Conservation (phyloP, 2,113 vertebrate species). For the Spizaetus ornatus region DNA sequence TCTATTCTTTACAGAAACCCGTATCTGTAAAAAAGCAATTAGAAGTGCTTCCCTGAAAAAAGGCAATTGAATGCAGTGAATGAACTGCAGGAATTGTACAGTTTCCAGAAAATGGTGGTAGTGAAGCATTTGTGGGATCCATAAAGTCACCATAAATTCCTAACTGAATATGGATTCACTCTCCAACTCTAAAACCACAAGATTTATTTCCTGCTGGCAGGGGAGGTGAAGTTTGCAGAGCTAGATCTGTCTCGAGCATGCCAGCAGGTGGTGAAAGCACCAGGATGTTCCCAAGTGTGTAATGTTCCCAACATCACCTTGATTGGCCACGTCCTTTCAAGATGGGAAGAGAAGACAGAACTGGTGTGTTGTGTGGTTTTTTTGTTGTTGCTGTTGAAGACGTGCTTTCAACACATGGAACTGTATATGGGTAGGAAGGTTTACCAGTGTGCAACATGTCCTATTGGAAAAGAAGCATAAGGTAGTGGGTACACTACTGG, state of each 20-base stretch:
- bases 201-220: slow-evolving; percentile 61
- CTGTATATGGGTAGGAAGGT: neutral
- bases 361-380: neutral
- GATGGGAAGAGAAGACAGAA: neutral
- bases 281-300: neutral
- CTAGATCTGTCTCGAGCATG: neutral
- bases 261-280: slow-evolving; percentile 51
- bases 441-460: neutral
- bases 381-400: neutral
- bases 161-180: slow-evolving; percentile 66
- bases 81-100: slow-evolving; percentile 60
- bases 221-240: neutral
- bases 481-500: neutral
- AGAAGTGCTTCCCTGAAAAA: slow-evolving; percentile 50
- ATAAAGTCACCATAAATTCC: slow-evolving; percentile 69
- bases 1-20: slow-evolving; percentile 50
- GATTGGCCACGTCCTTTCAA: fast-evolving
- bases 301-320: neutral
- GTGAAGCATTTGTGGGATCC: slow-evolving; percentile 64
- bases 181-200: slow-evolving; percentile 59
- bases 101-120: slow-evolving; percentile 63
- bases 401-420: neutral
- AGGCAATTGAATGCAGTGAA: slow-evolving; percentile 44
- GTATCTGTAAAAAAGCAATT: slow-evolving; percentile 57
- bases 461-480: neutral